Evolutionary conservation across 2,113 vertebrate species (phyloP).

Genomic region (Limnothrissa miodon): DNA sequence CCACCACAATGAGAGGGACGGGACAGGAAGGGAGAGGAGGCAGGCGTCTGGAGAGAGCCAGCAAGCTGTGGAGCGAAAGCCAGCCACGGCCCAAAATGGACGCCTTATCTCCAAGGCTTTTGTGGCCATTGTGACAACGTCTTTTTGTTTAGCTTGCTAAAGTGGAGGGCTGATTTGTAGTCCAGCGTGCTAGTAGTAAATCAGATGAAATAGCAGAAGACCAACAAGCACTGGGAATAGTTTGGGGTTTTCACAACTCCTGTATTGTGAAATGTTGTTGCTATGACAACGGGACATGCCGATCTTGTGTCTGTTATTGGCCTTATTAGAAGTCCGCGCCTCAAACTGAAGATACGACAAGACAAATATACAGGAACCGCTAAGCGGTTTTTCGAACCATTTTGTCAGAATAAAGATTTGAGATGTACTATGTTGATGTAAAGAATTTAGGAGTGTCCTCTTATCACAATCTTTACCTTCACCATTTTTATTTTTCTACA

Average conservation of each 20-base stretch:
- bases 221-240: background rate
- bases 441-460: background rate
- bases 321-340: background rate
- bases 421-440: background rate
- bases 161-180: background rate
- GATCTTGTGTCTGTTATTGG: background rate
- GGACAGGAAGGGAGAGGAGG: conserved; percentile 2
- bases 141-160: conserved; percentile 1
- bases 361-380: background rate
- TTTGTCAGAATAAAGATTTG: background rate
- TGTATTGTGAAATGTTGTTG: background rate
- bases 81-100: background rate
- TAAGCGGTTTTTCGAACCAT: background rate
- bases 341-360: background rate
- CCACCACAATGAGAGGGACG: conserved; percentile 12
- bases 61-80: background rate
- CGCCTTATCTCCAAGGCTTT: background rate
- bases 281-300: background rate
- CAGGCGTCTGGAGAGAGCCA: background rate
- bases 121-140: background rate
- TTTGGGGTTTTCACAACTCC: background rate
- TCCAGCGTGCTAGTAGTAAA: background rate
- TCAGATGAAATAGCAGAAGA: background rate
- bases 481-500: background rate
- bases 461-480: too few relatives aligned